Conservation (phyloP, 2,113 vertebrate genomes). For the Carettochelys insculpta region DNA sequence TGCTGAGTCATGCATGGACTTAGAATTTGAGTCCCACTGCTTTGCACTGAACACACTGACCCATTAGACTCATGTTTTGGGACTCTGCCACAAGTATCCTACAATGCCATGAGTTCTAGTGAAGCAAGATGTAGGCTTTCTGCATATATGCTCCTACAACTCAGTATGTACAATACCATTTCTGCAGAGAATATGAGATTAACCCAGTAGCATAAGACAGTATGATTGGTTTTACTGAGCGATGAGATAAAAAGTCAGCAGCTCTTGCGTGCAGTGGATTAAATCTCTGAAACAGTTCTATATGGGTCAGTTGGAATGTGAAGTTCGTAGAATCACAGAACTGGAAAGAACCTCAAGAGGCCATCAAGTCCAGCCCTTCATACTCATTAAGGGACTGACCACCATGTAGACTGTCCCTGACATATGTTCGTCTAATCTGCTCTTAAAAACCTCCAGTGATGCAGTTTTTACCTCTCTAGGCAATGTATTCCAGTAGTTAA, state of each 20-base stretch:
- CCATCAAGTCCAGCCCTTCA: too few species aligned
- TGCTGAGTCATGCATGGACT: neutral
- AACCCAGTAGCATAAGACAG: accelerated
- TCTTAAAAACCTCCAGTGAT: too few species aligned
- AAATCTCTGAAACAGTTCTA: accelerated
- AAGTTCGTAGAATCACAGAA: neutral
- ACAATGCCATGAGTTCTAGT: neutral
- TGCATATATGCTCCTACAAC: neutral
- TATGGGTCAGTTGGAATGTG: neutral
- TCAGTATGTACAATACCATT: neutral
- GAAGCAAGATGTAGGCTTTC: neutral
- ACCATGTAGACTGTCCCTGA: too few species aligned
- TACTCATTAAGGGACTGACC: too few species aligned
- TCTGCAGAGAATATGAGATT: accelerated
- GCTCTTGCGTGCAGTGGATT: accelerated
- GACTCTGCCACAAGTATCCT: neutral
- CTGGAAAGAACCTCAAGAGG: too few species aligned
- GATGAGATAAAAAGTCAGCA: neutral
- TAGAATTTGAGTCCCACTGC: neutral
- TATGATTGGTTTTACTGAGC: accelerated
- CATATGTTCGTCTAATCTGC: too few species aligned
- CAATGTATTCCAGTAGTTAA: too few species aligned
- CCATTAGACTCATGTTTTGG: neutral
- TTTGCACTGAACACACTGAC: neutral
- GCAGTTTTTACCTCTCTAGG: too few species aligned